A percentile compares a stretch with the other conserved stretches of the same genome.
phyloP scores from a whole-genome alignment of 2,888 invertebrate genomes.

The Scelioninae gen. 1 region DNA sequence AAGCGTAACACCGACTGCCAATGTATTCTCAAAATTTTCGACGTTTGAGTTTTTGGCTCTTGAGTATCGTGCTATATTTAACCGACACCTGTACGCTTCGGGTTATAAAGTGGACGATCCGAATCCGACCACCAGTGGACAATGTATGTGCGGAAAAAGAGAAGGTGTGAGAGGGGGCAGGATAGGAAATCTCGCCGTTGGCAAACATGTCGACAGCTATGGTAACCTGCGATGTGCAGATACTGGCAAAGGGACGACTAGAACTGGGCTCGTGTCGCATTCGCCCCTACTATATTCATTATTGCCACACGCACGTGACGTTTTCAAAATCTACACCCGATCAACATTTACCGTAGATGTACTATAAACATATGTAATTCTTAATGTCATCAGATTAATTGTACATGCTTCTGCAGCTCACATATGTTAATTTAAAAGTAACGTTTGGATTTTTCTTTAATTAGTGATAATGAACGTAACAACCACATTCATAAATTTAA shows the following conservation, averaged over 20 bases:
- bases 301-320: constrained; percentile 75
- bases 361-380: not conserved
- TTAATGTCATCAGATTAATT: not conserved
- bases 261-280: constrained; percentile 61
- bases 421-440: too few species aligned
- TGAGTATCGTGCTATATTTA: constrained; percentile 65
- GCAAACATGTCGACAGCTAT: constrained; percentile 69
- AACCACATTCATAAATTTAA: too few species aligned
- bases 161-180: constrained; percentile 70
- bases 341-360: constrained; percentile 3
- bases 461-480: too few species aligned
- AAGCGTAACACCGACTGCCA: constrained; percentile 31
- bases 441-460: too few species aligned
- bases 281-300: constrained; percentile 73
- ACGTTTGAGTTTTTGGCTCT: constrained; percentile 51
- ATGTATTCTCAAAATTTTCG: constrained; percentile 52
- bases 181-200: constrained; percentile 74
- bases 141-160: constrained; percentile 68
- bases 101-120: constrained; percentile 66
- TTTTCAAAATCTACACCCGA: constrained; percentile 69
- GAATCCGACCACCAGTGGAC: constrained; percentile 58
- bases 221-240: constrained; percentile 65
- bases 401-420: too few species aligned
- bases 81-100: constrained; percentile 70
- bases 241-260: constrained; percentile 60